Base-by-base conservation (phyloP, 2,797 vertebrate genomes). In the Lepilemur ruficaudatus region DNA sequence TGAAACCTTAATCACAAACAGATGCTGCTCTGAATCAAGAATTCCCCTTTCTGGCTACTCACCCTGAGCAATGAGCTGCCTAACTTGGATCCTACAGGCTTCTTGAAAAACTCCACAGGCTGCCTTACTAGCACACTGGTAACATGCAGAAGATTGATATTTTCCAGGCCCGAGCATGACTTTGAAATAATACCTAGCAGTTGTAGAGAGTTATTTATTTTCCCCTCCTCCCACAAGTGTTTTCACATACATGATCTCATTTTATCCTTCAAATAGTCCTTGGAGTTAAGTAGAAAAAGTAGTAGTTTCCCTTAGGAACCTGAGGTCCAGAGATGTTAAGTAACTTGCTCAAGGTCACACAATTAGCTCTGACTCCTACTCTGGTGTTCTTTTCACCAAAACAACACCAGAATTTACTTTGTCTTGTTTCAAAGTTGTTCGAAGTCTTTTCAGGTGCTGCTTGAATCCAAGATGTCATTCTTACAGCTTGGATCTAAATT, bases 21-120 rank as follows among this genome's bases (percentile, higher is more conserved):
- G 97, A 98, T 97, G 98, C 93, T 85, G 87, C 50, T 92, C 87
- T 88, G 96, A 92, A 96, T 97, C 80, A 97, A 97, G 96, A 92
- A 96, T 97, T 97, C 92, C 96, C 89, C 69, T 95, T 69, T 82
- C 92, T 96, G 96, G 93, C 97, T 94, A 75, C 94, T 95, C 89
- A 43, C 91, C 73, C 98, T 97, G 96, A 98, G 97, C 98, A 97
- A 97, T 95, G 96, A 98, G 97, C 97, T 97, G 98, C 97, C 94
- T 97, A 82, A 96, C 95, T 97, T 97, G 98, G 96, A 97, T 94
- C 90, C 75, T 90, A 25, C 69, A 12, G 72, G 76, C 94, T 91
- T 97, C 97, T 96, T 98, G 96, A 98, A 96, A 98, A 97, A 92
- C 97, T 97, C 98, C 96, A 93, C 86, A 81, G 96, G 91, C 91